Conservation (phyloP, 2,113 vertebrate genomes). For the Acanthochromis polyacanthus region DNA sequence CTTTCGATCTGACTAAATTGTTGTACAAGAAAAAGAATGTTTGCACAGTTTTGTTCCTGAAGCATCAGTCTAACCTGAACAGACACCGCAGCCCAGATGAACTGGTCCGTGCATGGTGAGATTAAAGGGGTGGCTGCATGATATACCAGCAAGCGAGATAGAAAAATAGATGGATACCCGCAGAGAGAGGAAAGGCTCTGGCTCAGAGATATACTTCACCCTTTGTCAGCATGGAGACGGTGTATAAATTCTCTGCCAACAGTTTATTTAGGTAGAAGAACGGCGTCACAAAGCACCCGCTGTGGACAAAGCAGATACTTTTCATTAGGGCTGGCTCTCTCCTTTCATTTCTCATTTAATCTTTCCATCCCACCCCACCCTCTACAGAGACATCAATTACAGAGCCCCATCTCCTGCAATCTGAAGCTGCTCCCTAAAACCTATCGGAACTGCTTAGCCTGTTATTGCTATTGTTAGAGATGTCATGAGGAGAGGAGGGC, state of each 20-base stretch:
- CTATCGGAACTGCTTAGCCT: slow-evolving; percentile 57
- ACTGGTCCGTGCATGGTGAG: not conserved
- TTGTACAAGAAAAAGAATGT: not conserved
- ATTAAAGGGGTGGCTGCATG: slow-evolving; percentile 35
- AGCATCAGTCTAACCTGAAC: slow-evolving; percentile 18
- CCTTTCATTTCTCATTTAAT: slow-evolving; percentile 69
- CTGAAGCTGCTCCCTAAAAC: slow-evolving; percentile 39
- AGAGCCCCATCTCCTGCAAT: slow-evolving; percentile 62
- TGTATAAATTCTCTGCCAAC: slow-evolving; percentile 35
- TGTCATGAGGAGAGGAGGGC: slow-evolving; percentile 34
- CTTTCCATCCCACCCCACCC: slow-evolving; percentile 10
- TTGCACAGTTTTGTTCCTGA: slow-evolving; percentile 8
- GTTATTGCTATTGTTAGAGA: slow-evolving; percentile 68
- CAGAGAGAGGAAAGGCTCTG: not conserved
- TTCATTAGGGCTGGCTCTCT: slow-evolving; percentile 59
- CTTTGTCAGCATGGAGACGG: slow-evolving; percentile 17
- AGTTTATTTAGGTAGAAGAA: slow-evolving; percentile 46
- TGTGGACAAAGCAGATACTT: slow-evolving; percentile 50
- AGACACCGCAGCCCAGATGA: slow-evolving; percentile 35
- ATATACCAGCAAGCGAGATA: slow-evolving; percentile 10
- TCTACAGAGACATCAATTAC: slow-evolving; percentile 69
- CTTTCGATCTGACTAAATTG: slow-evolving; percentile 27
- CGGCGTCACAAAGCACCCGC: slow-evolving; percentile 14
- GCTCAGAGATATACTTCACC: slow-evolving; percentile 27
- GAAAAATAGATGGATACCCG: slow-evolving; percentile 24